phyloP scores from a whole-genome alignment of 2,888 invertebrate genomes.

The Stegophylla sp. region DNA sequence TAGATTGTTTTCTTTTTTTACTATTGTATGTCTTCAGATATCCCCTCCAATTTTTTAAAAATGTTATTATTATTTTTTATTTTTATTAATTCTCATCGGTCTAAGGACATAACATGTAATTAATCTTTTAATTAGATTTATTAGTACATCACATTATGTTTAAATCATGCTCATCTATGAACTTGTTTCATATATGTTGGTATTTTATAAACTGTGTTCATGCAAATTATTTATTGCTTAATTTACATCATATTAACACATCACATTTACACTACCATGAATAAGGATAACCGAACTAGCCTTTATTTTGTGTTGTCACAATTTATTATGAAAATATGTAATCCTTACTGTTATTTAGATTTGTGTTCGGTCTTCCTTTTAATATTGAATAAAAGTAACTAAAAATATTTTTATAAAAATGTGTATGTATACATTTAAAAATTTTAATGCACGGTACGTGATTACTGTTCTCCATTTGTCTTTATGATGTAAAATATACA shows the following conservation, averaged over 20 bases:
- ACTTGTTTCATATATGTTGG: slow-evolving; percentile 20
- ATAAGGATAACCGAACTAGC: slow-evolving; percentile 23
- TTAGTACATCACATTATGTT: slow-evolving; percentile 30
- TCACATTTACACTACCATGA: background rate
- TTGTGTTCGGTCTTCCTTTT: slow-evolving; percentile 42
- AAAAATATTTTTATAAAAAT: slow-evolving; percentile 48
- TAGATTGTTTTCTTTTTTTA: slow-evolving; percentile 49
- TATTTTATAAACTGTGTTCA: slow-evolving; percentile 29
- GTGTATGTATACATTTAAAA: slow-evolving; percentile 33
- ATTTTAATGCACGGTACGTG: slow-evolving; percentile 45
- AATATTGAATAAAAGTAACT: slow-evolving; percentile 16
- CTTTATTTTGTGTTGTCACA: slow-evolving; percentile 17
- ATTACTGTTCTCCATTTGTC: slow-evolving; percentile 53
- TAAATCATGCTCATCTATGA: background rate
- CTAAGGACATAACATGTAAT: slow-evolving; percentile 50
- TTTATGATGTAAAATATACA: slow-evolving; percentile 43
- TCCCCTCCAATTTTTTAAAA: slow-evolving; percentile 49
- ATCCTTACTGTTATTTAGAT: slow-evolving; percentile 40
- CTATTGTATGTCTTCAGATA: slow-evolving; percentile 51
- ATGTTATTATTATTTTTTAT: slow-evolving; percentile 30
- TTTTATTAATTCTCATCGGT: slow-evolving; percentile 33
- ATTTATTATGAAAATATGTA: slow-evolving; percentile 30
- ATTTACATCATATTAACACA: slow-evolving; percentile 31
- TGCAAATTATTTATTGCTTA: slow-evolving; percentile 8
- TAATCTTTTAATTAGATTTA: slow-evolving; percentile 38